A percentile compares a stretch with the other conserved stretches of the same genome.
Evolutionary conservation across 2,113 vertebrate species (phyloP).

Genomic region (Ochotona princeps): DNA sequence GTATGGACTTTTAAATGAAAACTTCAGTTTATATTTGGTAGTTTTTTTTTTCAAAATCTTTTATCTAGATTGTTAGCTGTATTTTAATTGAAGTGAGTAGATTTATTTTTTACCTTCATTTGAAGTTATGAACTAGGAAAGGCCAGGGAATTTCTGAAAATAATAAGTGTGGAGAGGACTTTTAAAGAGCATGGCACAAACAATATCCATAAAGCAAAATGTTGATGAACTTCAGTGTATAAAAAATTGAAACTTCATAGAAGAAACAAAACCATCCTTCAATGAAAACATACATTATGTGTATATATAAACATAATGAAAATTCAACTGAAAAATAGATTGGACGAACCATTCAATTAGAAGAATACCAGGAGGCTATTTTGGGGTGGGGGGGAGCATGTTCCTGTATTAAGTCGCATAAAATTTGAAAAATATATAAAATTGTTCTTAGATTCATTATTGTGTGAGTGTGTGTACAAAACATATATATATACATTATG

Average conservation of each 20-base stretch:
- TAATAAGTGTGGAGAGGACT: neutral
- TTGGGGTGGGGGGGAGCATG: neutral
- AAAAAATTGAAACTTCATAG: constrained; percentile 25
- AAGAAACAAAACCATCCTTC: neutral
- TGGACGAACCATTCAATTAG: neutral
- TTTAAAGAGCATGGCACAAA: neutral
- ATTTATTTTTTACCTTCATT: neutral
- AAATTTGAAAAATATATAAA: neutral
- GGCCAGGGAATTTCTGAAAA: neutral
- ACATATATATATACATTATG: neutral
- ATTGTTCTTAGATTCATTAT: neutral
- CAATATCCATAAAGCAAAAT: constrained; percentile 16
- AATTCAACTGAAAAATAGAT: neutral
- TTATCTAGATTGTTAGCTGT: neutral
- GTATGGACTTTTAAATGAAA: neutral
- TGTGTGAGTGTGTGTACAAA: neutral
- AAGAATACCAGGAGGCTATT: neutral
- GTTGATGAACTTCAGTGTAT: neutral
- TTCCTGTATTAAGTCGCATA: neutral
- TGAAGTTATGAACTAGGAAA: neutral
- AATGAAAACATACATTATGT: neutral
- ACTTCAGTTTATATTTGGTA: neutral
- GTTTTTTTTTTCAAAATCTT: neutral
- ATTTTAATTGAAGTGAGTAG: neutral
- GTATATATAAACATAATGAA: neutral